These are phyloP conservation scores for Neuroterus valhalla DNA, from an alignment of 1,140 invertebrate genomes.

Conservation along the genomic window DNA sequence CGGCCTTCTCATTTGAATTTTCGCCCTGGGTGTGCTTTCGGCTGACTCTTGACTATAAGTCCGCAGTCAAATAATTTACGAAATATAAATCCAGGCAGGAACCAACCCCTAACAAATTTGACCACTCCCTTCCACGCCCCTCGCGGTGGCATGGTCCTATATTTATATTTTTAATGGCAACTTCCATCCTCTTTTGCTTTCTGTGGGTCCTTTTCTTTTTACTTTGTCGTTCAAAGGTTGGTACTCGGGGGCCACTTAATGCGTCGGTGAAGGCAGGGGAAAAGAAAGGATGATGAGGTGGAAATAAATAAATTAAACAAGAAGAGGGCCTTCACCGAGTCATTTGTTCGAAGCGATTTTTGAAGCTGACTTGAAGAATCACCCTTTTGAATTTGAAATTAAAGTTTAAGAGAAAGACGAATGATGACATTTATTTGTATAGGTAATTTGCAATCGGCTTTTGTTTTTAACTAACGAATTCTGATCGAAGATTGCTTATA, in stretches of 20 bases:
- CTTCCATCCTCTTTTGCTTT: constrained; percentile 28
- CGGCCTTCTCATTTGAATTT: constrained; percentile 42
- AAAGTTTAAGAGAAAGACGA: neutral
- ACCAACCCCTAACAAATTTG: constrained; percentile 65
- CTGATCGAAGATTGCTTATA: too few species aligned
- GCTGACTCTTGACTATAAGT: too few species aligned
- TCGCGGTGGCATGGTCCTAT: constrained; percentile 32
- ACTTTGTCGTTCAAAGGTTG: constrained; percentile 10
- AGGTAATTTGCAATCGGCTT: neutral
- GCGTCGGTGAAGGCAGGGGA: neutral
- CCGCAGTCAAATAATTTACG: constrained; percentile 61
- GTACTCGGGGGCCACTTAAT: constrained; percentile 16
- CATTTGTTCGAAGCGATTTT: constrained; percentile 61
- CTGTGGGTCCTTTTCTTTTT: neutral
- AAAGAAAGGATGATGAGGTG: neutral
- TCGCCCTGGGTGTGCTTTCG: constrained; percentile 30
- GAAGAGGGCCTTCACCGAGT: neutral
- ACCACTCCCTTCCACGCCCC: constrained; percentile 66
- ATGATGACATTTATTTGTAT: constrained; percentile 1
- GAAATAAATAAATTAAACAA: constrained; percentile 15
- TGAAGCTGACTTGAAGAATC: constrained; percentile 41
- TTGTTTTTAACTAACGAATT: too few species aligned
- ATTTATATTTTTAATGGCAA: constrained; percentile 35
- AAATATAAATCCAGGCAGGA: constrained; percentile 63
- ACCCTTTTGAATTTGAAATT: constrained; percentile 22